A percentile compares a stretch with the other conserved stretches of the same genome.
phyloP scores from a whole-genome alignment of 37 sponge, comb jelly and placozoan species.

The Chondrilla cf. caribensis region DNA sequence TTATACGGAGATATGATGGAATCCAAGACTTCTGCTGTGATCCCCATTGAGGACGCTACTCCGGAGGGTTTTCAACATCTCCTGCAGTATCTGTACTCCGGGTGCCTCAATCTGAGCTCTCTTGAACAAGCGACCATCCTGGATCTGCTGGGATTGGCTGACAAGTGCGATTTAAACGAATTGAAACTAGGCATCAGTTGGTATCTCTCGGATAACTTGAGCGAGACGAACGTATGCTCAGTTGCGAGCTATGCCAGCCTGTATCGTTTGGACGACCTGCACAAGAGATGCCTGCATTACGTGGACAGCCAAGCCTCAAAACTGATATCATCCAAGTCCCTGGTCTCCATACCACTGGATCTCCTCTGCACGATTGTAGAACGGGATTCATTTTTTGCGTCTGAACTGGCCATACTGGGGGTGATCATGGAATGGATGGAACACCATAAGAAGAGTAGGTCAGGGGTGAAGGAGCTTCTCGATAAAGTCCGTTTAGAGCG shows the following conservation, averaged over 20 bases:
- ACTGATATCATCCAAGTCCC: constrained; percentile 1
- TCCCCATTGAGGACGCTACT: constrained; percentile 36
- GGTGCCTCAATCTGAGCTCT: constrained; percentile 3
- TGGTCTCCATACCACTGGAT: constrained; percentile 23
- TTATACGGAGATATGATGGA: constrained; percentile 73
- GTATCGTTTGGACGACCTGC: constrained; percentile 12
- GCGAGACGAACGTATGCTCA: constrained; percentile 20
- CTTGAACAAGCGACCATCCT: constrained; percentile 18
- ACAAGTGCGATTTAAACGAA: constrained; percentile 34
- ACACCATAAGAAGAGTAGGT: constrained; percentile 37
- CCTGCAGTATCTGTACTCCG: constrained; percentile 52
- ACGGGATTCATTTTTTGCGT: constrained; percentile 35
- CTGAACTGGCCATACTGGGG: constrained; percentile 82
- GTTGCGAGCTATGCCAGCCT: constrained; percentile 27
- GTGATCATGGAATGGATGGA: constrained; percentile 77
- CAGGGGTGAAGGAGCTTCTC: not conserved
- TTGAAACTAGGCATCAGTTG: constrained; percentile 43
- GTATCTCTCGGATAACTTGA: constrained; percentile 35
- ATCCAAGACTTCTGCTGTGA: constrained; percentile 27
- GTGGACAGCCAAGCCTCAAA: constrained; percentile 29
- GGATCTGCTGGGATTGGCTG: constrained; percentile 54
- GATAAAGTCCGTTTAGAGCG: constrained; percentile 8
- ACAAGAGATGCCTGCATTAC: constrained; percentile 31
- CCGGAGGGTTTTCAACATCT: constrained; percentile 46
- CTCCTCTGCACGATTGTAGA: constrained; percentile 51